Evolutionary conservation across 2,797 vertebrate genomes (phyloP).

Genomic region (Chlorospingus flavigularis): DNA sequence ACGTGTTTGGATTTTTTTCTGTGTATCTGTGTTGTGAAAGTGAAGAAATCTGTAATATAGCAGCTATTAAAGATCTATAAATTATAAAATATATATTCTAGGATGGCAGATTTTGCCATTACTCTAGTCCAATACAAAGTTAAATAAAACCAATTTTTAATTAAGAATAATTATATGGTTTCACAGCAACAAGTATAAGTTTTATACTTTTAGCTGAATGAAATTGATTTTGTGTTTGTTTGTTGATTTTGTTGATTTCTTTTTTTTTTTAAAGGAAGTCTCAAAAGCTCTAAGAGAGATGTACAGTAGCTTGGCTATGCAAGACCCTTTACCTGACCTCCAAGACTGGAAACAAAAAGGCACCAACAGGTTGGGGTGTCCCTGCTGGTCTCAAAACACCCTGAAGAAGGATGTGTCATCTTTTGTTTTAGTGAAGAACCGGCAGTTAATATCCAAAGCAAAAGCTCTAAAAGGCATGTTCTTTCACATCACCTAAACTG

Average conservation of each 20-base stretch:
- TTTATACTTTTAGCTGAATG: background rate
- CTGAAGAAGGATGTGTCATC: background rate
- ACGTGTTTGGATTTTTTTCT: background rate
- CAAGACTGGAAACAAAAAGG: background rate
- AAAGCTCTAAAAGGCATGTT: background rate
- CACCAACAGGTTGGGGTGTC: background rate
- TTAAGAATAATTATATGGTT: background rate
- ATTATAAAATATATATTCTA: background rate
- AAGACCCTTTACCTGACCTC: background rate
- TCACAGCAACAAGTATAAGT: background rate
- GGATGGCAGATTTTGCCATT: background rate
- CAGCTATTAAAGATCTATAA: background rate
- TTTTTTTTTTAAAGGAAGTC: background rate
- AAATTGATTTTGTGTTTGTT: background rate
- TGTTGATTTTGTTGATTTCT: background rate
- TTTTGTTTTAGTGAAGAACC: background rate
- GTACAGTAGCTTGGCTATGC: background rate
- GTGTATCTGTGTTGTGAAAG: background rate
- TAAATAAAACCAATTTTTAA: background rate
- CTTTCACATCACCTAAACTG: background rate
- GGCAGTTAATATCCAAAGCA: background rate
- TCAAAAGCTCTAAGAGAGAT: background rate
- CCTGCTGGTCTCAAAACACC: background rate
- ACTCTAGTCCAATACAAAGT: background rate
- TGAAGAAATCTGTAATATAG: background rate